Evolutionary conservation across 2,797 vertebrate genomes (phyloP).

Genomic region (Zonotrichia albicollis): DNA sequence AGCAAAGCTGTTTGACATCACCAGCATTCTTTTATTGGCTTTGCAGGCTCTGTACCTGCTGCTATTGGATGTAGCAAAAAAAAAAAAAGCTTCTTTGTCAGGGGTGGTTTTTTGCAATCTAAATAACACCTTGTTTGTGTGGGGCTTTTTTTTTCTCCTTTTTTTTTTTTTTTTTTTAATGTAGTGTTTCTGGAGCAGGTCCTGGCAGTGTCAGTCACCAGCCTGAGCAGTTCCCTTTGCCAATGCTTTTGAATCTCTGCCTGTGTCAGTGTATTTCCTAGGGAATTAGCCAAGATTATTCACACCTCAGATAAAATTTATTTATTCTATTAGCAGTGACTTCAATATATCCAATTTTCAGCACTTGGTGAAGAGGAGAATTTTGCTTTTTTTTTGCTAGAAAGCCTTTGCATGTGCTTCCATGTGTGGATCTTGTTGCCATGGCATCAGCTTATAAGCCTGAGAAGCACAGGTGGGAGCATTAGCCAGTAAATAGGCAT

Average conservation of each 20-base stretch:
- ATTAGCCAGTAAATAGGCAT: slow-evolving; percentile 11
- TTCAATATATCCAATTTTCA: not conserved
- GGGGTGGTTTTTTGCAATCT: not conserved
- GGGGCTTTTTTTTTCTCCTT: rapidly evolving
- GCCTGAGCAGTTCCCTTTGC: not conserved
- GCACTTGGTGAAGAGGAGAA: not conserved
- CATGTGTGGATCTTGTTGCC: slow-evolving; percentile 49
- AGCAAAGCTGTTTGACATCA: not conserved
- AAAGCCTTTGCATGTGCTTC: not conserved
- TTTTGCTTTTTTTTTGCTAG: slow-evolving; percentile 15
- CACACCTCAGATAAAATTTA: not conserved
- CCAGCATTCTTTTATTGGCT: not conserved
- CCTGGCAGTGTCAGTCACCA: not conserved
- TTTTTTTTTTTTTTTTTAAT: not conserved
- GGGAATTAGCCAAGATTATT: not conserved
- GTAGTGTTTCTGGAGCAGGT: not conserved
- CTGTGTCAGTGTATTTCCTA: not conserved
- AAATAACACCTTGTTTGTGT: not conserved
- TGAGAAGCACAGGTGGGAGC: not conserved
- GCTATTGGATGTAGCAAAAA: not conserved
- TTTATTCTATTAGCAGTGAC: not conserved
- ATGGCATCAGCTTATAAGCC: slow-evolving; percentile 33
- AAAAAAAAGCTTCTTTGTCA: not conserved
- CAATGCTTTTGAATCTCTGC: not conserved
- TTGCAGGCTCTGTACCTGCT: not conserved